These are phyloP conservation scores for Stigmatopora argus DNA, from an alignment of 2,113 vertebrate genomes.

Conservation along the genomic window DNA sequence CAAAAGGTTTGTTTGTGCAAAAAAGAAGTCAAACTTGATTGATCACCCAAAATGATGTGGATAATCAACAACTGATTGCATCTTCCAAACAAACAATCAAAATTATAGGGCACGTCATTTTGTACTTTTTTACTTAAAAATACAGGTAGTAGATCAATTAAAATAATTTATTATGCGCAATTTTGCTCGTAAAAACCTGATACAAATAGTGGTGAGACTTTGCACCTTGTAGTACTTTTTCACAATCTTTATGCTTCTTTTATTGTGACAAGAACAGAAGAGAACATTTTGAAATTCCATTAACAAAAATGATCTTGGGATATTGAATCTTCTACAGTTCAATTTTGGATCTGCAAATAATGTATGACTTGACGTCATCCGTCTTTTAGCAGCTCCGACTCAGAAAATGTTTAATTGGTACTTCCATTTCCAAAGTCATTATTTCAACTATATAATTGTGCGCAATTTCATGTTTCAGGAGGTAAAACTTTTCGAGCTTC, in stretches of 20 bases:
- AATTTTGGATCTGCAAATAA: background rate
- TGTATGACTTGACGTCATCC: background rate
- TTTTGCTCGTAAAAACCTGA: background rate
- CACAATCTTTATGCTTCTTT: too few species aligned
- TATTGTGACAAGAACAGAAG: background rate
- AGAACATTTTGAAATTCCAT: background rate
- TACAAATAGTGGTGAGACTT: background rate
- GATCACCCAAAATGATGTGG: background rate
- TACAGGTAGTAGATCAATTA: background rate
- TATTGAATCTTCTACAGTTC: background rate
- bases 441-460: background rate
- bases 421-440: background rate
- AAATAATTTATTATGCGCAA: background rate
- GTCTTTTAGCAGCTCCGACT: background rate
- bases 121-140: background rate
- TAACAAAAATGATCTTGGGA: background rate
- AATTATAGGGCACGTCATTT: background rate
- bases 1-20: background rate
- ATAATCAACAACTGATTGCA: background rate
- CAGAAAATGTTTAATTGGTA: background rate
- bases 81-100: too few species aligned
- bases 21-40: background rate
- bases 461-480: too few species aligned
- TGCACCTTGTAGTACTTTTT: background rate
- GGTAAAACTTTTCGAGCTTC: background rate